Conservation (phyloP, 2,888 invertebrate genomes). For the Nomada ruficornis region DNA sequence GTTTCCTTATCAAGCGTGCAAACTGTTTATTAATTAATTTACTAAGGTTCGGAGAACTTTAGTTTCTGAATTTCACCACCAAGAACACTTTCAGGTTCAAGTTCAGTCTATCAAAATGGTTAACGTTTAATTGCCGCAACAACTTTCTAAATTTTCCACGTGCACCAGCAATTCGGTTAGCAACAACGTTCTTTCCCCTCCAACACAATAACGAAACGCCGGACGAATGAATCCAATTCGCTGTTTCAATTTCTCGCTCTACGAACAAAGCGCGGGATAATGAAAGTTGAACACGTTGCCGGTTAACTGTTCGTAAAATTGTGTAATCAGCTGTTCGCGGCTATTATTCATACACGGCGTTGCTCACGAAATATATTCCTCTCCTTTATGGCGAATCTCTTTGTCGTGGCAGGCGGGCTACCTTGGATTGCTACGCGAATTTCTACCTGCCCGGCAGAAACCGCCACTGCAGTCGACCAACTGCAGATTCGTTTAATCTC, state of each 20-base stretch:
- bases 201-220: not conserved
- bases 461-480: not conserved
- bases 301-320: slow-evolving; percentile 24
- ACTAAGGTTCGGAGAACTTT: too few species aligned
- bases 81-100: too few species aligned
- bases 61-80: too few species aligned
- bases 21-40: too few species aligned
- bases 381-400: slow-evolving; percentile 50
- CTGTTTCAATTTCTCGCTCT: not conserved
- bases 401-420: slow-evolving; percentile 25
- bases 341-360: slow-evolving; percentile 37
- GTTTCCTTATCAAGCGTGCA: too few species aligned
- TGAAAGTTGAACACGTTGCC: slow-evolving; percentile 13
- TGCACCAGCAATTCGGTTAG: not conserved
- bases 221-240: not conserved
- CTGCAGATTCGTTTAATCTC: slow-evolving; percentile 30
- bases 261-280: slow-evolving; percentile 5
- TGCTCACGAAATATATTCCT: slow-evolving; percentile 32
- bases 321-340: slow-evolving; percentile 37
- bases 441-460: slow-evolving; percentile 16
- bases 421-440: slow-evolving; percentile 44
- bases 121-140: not conserved
- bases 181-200: too few species aligned
- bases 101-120: too few species aligned
- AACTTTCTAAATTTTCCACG: not conserved